Percentiles rank a stretch among this genome's conserved stretches.
phyloP scores from a whole-genome alignment of 2,113 vertebrate genomes.

The Sebastes schlegelii region DNA sequence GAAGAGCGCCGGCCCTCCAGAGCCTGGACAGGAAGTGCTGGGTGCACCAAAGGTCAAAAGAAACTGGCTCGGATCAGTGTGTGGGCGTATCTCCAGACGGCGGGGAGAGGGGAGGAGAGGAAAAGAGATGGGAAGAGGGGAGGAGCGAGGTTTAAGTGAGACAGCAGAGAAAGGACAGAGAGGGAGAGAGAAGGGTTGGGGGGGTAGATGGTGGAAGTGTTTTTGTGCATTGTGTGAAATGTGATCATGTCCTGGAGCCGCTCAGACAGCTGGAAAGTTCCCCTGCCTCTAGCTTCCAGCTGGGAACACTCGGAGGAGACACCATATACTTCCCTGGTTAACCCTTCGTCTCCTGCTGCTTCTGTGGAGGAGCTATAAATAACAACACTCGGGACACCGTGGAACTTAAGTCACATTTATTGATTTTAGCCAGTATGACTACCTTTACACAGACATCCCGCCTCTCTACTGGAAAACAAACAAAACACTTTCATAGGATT shows the following conservation, averaged over 20 bases:
- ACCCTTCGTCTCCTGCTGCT: slow-evolving; percentile 52
- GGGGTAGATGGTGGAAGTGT: slow-evolving; percentile 39
- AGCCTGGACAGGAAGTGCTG: slow-evolving; percentile 67
- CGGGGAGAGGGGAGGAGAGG: slow-evolving; percentile 21
- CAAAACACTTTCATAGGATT: slow-evolving; percentile 79
- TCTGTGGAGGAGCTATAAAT: slow-evolving; percentile 42
- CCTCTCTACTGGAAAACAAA: slow-evolving; percentile 84
- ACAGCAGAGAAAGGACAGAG: slow-evolving; percentile 39
- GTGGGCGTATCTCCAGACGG: slow-evolving; percentile 59
- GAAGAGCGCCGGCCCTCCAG: slow-evolving; percentile 40
- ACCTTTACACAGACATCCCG: slow-evolving; percentile 90
- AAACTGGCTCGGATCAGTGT: slow-evolving; percentile 41
- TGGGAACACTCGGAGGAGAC: slow-evolving; percentile 64
- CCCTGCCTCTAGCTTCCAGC: slow-evolving; percentile 59
- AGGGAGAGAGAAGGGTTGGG: neutral
- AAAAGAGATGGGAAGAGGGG: slow-evolving; percentile 22
- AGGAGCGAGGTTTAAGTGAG: slow-evolving; percentile 40
- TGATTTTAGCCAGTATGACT: slow-evolving; percentile 91
- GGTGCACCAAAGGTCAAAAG: slow-evolving; percentile 66
- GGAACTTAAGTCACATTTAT: slow-evolving; percentile 89
- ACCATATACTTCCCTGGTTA: slow-evolving; percentile 51
- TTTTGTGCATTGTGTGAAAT: slow-evolving; percentile 76
- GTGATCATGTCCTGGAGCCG: slow-evolving; percentile 72
- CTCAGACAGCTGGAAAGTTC: slow-evolving; percentile 78
- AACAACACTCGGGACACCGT: slow-evolving; percentile 50